Evolutionary conservation across 2,797 vertebrate genomes (phyloP).

Genomic region (Rhabdomys pumilio): DNA sequence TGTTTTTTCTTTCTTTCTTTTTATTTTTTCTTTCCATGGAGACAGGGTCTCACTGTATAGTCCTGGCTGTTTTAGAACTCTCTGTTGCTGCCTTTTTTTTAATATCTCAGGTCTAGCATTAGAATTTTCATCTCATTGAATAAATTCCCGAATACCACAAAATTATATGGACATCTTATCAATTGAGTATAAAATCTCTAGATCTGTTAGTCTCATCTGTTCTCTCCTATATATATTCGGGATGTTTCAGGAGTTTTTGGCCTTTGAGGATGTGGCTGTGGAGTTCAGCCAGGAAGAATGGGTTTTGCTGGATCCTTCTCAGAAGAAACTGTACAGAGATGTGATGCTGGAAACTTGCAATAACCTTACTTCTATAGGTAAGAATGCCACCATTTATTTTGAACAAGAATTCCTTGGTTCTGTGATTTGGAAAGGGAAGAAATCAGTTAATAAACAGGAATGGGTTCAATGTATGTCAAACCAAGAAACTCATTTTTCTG

Average conservation of each 20-base stretch:
- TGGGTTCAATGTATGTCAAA: background rate
- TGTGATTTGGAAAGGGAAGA: background rate
- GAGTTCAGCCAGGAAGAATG: conserved; percentile 42
- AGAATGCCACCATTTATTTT: background rate
- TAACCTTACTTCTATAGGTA: background rate
- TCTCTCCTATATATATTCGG: background rate
- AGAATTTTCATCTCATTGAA: background rate
- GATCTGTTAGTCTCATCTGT: background rate
- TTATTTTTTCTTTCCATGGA: background rate
- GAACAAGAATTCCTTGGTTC: background rate
- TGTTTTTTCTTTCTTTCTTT: background rate
- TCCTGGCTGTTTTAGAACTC: background rate
- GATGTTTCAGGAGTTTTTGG: conserved; percentile 18
- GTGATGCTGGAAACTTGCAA: conserved; percentile 18
- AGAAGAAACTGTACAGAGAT: conserved; percentile 38
- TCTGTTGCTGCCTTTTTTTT: background rate
- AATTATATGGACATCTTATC: background rate
- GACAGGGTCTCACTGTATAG: background rate
- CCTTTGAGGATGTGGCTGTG: conserved; percentile 52
- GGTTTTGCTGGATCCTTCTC: conserved; percentile 23
- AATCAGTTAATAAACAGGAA: background rate
- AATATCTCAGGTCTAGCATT: background rate
- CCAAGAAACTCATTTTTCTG: background rate
- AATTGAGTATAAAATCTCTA: background rate
- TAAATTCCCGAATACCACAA: background rate